Conservation (phyloP, 1,140 invertebrate genomes). For the Bombus sibiricus region DNA sequence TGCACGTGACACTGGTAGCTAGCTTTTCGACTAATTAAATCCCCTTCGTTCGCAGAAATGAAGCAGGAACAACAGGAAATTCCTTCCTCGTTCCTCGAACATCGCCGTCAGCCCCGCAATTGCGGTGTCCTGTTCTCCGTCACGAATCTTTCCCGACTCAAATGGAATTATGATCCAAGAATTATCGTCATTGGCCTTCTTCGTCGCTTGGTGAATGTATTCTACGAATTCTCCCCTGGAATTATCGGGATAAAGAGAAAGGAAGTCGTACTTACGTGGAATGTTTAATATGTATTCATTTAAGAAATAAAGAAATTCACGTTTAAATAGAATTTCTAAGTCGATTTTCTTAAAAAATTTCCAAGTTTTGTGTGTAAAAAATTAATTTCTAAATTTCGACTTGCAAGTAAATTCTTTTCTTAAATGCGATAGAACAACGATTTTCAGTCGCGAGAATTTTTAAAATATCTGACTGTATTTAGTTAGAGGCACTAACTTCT, state of each 20-base stretch:
- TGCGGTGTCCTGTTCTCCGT: slow-evolving; percentile 16
- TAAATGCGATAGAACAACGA: too few relatives aligned
- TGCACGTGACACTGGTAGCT: not conserved
- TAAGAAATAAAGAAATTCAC: not conserved
- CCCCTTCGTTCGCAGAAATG: slow-evolving; percentile 22
- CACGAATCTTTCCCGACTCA: slow-evolving; percentile 4
- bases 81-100: not conserved
- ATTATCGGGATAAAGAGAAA: not conserved
- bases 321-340: not conserved
- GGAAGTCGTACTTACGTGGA: not conserved
- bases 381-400: too few relatives aligned
- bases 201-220: not conserved
- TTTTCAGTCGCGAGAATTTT: too few relatives aligned
- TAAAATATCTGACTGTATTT: too few relatives aligned
- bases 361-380: too few relatives aligned
- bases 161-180: slow-evolving; percentile 37
- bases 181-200: slow-evolving; percentile 10
- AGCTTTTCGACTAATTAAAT: slow-evolving; percentile 55
- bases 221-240: not conserved
- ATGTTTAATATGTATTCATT: not conserved
- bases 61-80: slow-evolving; percentile 35
- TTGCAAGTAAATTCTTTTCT: too few relatives aligned
- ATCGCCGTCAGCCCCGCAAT: slow-evolving; percentile 5
- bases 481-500: too few relatives aligned
- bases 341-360: not conserved